Conservation (phyloP, 2,888 invertebrate genomes). For the Esperia sulphurella region DNA sequence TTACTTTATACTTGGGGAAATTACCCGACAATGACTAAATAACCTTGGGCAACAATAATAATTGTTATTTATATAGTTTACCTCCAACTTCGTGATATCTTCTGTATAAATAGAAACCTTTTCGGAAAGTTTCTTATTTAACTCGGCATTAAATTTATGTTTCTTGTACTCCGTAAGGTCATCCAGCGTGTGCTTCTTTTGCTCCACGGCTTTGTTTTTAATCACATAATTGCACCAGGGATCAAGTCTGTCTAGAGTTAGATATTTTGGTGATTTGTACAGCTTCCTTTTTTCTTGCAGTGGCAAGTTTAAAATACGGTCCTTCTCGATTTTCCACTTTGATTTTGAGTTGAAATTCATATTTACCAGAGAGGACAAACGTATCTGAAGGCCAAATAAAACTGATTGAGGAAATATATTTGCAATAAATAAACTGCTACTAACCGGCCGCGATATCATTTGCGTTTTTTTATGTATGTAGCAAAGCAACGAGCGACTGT, state of each 20-base stretch:
- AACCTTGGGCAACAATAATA: too few species aligned
- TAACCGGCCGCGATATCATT: conserved; percentile 12
- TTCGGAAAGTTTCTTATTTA: conserved; percentile 69
- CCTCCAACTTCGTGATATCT: conserved; percentile 90
- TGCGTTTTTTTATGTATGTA: too few species aligned
- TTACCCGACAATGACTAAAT: too few species aligned
- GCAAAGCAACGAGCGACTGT: too few species aligned
- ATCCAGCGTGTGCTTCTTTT: conserved; percentile 53
- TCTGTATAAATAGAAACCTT: conserved; percentile 85
- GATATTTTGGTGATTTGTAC: conserved; percentile 60
- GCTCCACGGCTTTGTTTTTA: conserved; percentile 47
- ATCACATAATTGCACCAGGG: conserved; percentile 78
- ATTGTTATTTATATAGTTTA: conserved; percentile 32
- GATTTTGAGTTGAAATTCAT: conserved; percentile 59
- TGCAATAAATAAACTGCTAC: conserved; percentile 18
- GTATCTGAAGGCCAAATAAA: conserved; percentile 11
- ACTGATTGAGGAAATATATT: conserved; percentile 15
- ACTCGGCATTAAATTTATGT: conserved; percentile 41
- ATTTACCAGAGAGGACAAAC: conserved; percentile 36
- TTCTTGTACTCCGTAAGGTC: conserved; percentile 53
- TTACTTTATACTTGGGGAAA: too few species aligned
- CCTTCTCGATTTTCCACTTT: conserved; percentile 73
- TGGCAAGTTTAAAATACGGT: conserved; percentile 71
- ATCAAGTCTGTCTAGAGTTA: conserved; percentile 64
- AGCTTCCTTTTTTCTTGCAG: conserved; percentile 74